Percentiles rank a stretch among this genome's conserved stretches.
These are phyloP conservation scores for Rhagonycha lutea DNA, from an alignment of 2,888 invertebrate species.

Conservation along the genomic window DNA sequence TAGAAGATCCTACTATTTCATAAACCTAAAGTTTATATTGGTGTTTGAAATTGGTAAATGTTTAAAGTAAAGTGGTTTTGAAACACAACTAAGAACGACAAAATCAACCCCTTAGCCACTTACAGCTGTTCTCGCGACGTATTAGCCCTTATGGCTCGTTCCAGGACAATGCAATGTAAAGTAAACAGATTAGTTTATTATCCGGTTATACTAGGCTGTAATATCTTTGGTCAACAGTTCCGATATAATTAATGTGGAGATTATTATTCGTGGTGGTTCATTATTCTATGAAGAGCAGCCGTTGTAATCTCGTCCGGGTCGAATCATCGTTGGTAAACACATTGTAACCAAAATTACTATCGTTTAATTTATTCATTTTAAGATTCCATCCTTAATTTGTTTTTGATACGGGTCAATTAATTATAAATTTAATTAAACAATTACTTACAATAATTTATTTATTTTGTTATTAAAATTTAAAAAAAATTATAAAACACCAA, in stretches of 20 bases:
- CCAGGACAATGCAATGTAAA: constrained; percentile 45
- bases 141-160: constrained; percentile 24
- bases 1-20: constrained; percentile 16
- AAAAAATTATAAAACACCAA: background rate
- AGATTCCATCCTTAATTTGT: constrained; percentile 16
- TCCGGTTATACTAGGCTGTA: constrained; percentile 48
- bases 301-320: constrained; percentile 30
- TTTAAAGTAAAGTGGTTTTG: constrained; percentile 27
- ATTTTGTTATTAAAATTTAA: background rate
- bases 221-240: constrained; percentile 51
- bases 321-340: constrained; percentile 31
- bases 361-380: constrained; percentile 31
- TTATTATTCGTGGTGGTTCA: constrained; percentile 46
- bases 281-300: constrained; percentile 28
- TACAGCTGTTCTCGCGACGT: constrained; percentile 26
- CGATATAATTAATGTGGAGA: constrained; percentile 50
- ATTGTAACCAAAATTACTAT: constrained; percentile 29
- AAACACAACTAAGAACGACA: constrained; percentile 34
- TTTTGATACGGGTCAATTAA: background rate
- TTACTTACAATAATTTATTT: background rate
- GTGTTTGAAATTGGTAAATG: constrained; percentile 31
- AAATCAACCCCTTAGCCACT: constrained; percentile 32
- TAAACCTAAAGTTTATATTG: constrained; percentile 16
- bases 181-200: constrained; percentile 52
- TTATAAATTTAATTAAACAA: background rate